These are phyloP conservation scores for Ochotona curzoniae DNA, from an alignment of 2,113 vertebrate genomes.

Conservation along the genomic window DNA sequence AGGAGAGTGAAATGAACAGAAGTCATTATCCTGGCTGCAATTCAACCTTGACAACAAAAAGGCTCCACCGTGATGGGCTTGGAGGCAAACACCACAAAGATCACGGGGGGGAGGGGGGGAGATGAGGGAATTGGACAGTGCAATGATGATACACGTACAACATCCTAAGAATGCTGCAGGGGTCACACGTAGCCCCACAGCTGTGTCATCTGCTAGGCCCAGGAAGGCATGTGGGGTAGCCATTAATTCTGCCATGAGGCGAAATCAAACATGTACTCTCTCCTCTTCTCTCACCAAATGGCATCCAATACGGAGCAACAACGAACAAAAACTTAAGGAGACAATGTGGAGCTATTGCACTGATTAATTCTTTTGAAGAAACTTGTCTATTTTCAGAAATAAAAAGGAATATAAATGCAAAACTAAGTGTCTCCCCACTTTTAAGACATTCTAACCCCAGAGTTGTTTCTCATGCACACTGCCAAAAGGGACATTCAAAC, in stretches of 20 bases:
- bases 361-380: too few relatives aligned
- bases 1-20: slow-evolving; percentile 42
- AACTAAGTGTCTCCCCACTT: not conserved
- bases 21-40: slow-evolving; percentile 61
- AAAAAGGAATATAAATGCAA: not conserved
- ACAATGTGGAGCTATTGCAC: not conserved
- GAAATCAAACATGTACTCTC: not conserved
- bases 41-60: slow-evolving; percentile 64
- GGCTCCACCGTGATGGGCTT: not conserved
- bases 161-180: not conserved
- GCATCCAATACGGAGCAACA: not conserved
- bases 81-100: not conserved
- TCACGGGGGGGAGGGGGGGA: not conserved
- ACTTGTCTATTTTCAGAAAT: not conserved
- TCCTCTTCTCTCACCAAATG: not conserved
- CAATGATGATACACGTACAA: not conserved
- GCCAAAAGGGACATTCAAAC: not conserved
- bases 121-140: too few relatives aligned
- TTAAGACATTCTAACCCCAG: not conserved
- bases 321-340: not conserved
- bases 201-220: too few relatives aligned
- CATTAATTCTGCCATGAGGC: not conserved
- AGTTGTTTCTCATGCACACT: not conserved
- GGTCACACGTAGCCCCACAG: not conserved
- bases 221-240: not conserved